These are phyloP conservation scores for Elegia similella DNA, from an alignment of 2,888 invertebrate species.

Conservation along the genomic window DNA sequence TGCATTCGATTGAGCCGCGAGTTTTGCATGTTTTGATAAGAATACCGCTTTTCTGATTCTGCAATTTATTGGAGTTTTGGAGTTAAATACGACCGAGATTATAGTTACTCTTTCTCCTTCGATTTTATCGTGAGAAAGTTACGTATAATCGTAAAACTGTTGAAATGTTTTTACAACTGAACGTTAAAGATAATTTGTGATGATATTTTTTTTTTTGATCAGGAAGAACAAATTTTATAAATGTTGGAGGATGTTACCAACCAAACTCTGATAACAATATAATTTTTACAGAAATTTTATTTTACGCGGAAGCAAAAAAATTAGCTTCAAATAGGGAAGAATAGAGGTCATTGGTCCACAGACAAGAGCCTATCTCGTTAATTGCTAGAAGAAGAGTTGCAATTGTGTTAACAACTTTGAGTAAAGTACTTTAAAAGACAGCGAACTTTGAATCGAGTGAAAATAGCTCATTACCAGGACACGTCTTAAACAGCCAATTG, in stretches of 20 bases:
- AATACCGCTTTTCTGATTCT: slow-evolving; percentile 44
- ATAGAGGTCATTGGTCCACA: too few species aligned
- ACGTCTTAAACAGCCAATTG: slow-evolving; percentile 9
- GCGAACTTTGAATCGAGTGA: background rate
- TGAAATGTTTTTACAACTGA: background rate
- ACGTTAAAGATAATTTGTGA: background rate
- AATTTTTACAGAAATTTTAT: too few species aligned
- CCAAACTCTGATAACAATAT: too few species aligned
- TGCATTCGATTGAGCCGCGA: slow-evolving; percentile 50
- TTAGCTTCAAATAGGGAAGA: too few species aligned
- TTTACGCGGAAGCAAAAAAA: too few species aligned
- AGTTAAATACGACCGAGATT: slow-evolving; percentile 24
- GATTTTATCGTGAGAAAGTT: background rate
- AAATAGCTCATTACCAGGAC: slow-evolving; percentile 9
- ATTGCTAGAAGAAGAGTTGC: too few species aligned
- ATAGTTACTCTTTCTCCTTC: slow-evolving; percentile 1
- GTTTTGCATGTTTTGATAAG: slow-evolving; percentile 67
- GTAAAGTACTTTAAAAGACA: background rate
- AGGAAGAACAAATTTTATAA: too few species aligned
- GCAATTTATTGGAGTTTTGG: slow-evolving; percentile 44
- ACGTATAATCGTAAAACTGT: background rate
- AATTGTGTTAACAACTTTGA: background rate
- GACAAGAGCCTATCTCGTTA: too few species aligned
- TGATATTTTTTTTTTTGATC: too few species aligned
- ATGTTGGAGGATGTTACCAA: too few species aligned